phyloP scores from a whole-genome alignment of 2,797 vertebrate genomes.

The Enteromius trimaculatus region DNA sequence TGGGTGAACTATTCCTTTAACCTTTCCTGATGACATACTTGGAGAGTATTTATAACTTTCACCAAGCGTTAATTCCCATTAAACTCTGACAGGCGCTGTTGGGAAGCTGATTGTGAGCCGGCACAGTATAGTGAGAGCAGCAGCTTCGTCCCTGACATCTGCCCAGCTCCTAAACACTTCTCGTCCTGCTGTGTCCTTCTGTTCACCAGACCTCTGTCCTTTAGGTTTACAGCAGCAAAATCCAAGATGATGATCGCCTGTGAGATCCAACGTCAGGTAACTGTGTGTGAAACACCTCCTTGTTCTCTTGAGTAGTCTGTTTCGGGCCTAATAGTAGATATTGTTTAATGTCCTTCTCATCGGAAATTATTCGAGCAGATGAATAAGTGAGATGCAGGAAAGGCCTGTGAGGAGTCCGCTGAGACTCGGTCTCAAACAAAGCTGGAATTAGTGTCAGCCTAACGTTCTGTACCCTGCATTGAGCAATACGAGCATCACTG shows the following conservation, averaged over 20 bases:
- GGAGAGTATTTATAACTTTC: conserved; percentile 45
- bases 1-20: conserved; percentile 37
- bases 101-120: conserved; percentile 28
- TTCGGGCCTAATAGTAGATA: conserved; percentile 4
- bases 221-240: conserved; percentile 11
- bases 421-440: conserved; percentile 3
- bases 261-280: neutral
- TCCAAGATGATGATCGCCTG: neutral
- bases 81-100: conserved; percentile 25
- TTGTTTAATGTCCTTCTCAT: conserved; percentile 6
- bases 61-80: conserved; percentile 40
- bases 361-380: conserved; percentile 3
- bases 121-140: neutral
- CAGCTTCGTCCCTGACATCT: conserved; percentile 28
- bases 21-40: conserved; percentile 35
- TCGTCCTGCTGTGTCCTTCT: conserved; percentile 36
- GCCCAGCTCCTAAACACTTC: conserved; percentile 17
- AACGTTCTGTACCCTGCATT: conserved; percentile 1
- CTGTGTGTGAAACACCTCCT: neutral
- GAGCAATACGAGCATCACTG: conserved; percentile 25
- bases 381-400: conserved; percentile 1
- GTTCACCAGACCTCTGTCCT: conserved; percentile 30
- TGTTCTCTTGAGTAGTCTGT: neutral
- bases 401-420: neutral
- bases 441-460: conserved; percentile 28